Conservation (phyloP, 2,888 invertebrate genomes). For the Watsonalla cultraria region DNA sequence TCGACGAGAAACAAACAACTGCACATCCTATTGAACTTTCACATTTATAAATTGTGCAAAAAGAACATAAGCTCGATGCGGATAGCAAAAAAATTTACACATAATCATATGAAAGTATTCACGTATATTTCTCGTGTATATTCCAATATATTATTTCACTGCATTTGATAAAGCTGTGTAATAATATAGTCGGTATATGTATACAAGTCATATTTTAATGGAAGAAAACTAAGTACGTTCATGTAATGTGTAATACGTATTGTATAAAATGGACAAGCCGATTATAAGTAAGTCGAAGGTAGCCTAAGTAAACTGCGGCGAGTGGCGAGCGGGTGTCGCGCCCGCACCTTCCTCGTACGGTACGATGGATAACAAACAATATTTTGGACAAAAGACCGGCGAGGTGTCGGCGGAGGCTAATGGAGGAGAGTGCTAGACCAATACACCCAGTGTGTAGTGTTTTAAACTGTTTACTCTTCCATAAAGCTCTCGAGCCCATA, state of each 20-base stretch:
- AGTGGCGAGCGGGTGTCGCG: slow-evolving; percentile 57
- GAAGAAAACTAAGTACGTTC: neutral
- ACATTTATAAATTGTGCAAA: too few relatives aligned
- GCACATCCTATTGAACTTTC: too few relatives aligned
- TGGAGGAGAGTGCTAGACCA: slow-evolving; percentile 76
- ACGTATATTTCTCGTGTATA: too few relatives aligned
- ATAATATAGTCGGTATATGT: too few relatives aligned
- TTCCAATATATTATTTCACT: too few relatives aligned
- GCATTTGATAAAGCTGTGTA: too few relatives aligned
- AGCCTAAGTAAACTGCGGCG: slow-evolving; percentile 56
- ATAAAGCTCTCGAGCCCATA: slow-evolving; percentile 69
- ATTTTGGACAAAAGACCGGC: slow-evolving; percentile 67
- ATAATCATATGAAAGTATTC: too few relatives aligned
- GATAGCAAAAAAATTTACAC: too few relatives aligned
- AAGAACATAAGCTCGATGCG: too few relatives aligned
- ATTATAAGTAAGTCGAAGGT: slow-evolving; percentile 39
- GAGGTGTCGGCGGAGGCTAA: slow-evolving; percentile 72
- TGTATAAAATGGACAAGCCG: slow-evolving; percentile 31
- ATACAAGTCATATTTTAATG: too few relatives aligned
- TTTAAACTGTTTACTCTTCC: slow-evolving; percentile 78
- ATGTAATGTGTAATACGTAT: neutral
- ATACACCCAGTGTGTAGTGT: slow-evolving; percentile 71
- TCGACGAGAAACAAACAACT: too few relatives aligned
- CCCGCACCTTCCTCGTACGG: slow-evolving; percentile 49
- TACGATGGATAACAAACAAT: slow-evolving; percentile 53